Evolutionary conservation across 2,113 vertebrate genomes (phyloP), one percentile per base, ranked within the genome.

Genomic region (Pedionomus torquatus): DNA sequence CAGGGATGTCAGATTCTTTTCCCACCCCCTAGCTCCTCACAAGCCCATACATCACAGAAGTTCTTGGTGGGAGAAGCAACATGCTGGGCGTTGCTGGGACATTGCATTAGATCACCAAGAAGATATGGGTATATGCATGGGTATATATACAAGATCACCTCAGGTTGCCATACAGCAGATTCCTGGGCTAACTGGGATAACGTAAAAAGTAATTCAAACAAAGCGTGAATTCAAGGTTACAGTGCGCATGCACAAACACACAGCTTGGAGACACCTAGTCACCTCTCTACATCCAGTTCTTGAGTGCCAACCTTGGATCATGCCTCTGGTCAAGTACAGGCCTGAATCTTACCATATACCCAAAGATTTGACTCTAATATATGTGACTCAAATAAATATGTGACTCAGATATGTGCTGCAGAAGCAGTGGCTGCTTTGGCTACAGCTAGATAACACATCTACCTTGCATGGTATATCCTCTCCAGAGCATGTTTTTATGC

Each of bases 111-210:
- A 25, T 19, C 41, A 44, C 24, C 20, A 70, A 10, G 9, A 48
- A 44, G 24, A 48, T 11, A 19, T 0, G 0, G 43, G 61, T 2
- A 7, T 9, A 51, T 26, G 26, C 25, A 26, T 51, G 25, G 24
- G 49, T 51, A 52, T 52, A 28, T 52, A 26, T 16, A 26, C 51
- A 52, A 35, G 43, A 43, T 26, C 2, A 2, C 3, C n/a, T 13
- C 12, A 78, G 16, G 14, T 58, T 65, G 25, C 26, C 33, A 13
- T 8, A 19, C 2, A 60, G 48, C 39, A 79, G 43, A 85, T 30
- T 51, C 48, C 69, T 84, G 28, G 48, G 16, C 31, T 13, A n/a
- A 43, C 18, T 17, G 39, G 21, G 61, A 23, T 14, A 55, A 31
- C 7, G 6, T 11, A 55, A 79, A 5, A 23, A 33, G 6, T 23